Conservation (phyloP, 2,888 invertebrate genomes). For the Perizoma flavofasciatum region DNA sequence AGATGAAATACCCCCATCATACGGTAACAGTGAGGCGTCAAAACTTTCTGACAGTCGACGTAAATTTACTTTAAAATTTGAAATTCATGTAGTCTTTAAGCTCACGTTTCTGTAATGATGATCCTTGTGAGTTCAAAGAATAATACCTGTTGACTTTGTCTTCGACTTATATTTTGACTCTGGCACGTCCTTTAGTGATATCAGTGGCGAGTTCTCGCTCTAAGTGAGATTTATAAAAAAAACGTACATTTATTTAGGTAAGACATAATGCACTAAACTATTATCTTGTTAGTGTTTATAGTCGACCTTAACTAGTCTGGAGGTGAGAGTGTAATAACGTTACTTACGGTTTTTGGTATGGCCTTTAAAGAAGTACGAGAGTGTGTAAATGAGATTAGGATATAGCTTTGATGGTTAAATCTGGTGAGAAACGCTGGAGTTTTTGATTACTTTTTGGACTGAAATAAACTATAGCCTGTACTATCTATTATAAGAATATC, state of each 20-base stretch:
- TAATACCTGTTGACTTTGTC: too few species aligned
- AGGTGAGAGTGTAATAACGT: conserved; percentile 24
- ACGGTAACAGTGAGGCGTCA: too few species aligned
- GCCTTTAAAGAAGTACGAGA: conserved; percentile 13
- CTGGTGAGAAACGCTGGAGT: conserved; percentile 4
- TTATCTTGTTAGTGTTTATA: conserved; percentile 22
- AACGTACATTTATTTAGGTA: not conserved
- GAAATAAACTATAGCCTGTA: not conserved
- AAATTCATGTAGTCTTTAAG: too few species aligned
- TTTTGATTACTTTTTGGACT: conserved; percentile 1
- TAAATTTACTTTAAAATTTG: too few species aligned
- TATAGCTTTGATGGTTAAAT: conserved; percentile 5
- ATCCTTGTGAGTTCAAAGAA: too few species aligned
- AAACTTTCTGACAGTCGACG: too few species aligned
- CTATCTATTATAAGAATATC: too few species aligned
- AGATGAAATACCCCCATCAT: too few species aligned
- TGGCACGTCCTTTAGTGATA: not conserved
- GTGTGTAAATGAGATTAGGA: conserved; percentile 13
- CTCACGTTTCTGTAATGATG: too few species aligned
- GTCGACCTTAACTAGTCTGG: conserved; percentile 26
- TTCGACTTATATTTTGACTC: too few species aligned
- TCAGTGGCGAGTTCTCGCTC: not conserved
- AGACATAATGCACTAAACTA: conserved; percentile 17
- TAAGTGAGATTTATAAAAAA: conserved; percentile 4
- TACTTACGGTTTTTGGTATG: conserved; percentile 2